Base-by-base conservation (phyloP, 2,888 invertebrate species). In the Ferrisia virgata region DNA sequence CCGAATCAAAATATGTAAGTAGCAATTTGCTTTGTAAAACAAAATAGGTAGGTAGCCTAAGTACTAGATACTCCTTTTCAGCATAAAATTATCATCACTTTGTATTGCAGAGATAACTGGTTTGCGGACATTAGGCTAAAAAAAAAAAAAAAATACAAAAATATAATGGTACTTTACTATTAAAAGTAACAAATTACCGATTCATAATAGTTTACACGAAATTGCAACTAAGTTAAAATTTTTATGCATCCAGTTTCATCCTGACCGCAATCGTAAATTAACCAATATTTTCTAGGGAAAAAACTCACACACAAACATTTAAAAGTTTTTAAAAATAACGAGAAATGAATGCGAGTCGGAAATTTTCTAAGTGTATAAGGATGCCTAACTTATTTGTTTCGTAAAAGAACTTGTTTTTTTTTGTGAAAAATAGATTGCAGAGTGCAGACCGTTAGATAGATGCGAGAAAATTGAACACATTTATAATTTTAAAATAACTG, bases 1-100 rank as follows among this genome's bases (percentile, higher is more conserved):
- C n/a, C n/a, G n/a, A n/a, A n/a, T n/a, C n/a, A n/a, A n/a, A n/a
- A n/a, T n/a, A n/a, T n/a, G n/a, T n/a, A n/a, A n/a, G n/a, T n/a
- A n/a, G n/a, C n/a, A n/a, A n/a, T n/a, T n/a, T n/a, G n/a, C n/a
- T n/a, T n/a, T n/a, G n/a, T n/a, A n/a, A n/a, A n/a, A n/a, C n/a
- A n/a, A n/a, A n/a, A n/a, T n/a, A n/a, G n/a, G n/a, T n/a, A n/a
- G n/a, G n/a, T n/a, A n/a, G n/a, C n/a, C n/a, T n/a, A n/a, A n/a
- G n/a, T n/a, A n/a, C n/a, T n/a, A n/a, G n/a, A n/a, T n/a, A n/a
- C n/a, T 4, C 9, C 25, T 64, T 28, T 64, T 64, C 25, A 25
- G 58, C 58, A 64, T 64, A 64, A 64, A 64, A 64, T 64, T 64
- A 64, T 25, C 58, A 64, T 64, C 18, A 64, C 58, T 64, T 64